phyloP scores from a whole-genome alignment of 2,797 vertebrate genomes.

The Hybognathus amarus region DNA sequence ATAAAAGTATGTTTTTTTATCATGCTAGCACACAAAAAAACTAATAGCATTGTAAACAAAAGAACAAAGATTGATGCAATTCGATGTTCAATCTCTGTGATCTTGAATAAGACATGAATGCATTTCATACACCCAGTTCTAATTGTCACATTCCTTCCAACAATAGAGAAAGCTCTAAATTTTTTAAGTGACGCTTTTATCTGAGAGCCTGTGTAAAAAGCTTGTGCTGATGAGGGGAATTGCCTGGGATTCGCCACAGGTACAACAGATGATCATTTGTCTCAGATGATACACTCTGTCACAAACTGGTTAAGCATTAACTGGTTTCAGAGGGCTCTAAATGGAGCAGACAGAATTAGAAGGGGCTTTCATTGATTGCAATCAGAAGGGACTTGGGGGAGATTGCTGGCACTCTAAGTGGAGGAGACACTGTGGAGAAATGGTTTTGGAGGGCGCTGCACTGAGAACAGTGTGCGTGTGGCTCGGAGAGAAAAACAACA shows the following conservation, averaged over 20 bases:
- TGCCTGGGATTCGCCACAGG: slow-evolving; percentile 42
- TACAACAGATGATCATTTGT: slow-evolving; percentile 51
- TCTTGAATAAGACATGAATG: slow-evolving; percentile 7
- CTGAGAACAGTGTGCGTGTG: slow-evolving; percentile 44
- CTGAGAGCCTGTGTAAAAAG: slow-evolving; percentile 8
- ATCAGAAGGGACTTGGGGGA: slow-evolving; percentile 59
- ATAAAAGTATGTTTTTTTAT: background rate
- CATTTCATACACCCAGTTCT: background rate
- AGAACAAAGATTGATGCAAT: background rate
- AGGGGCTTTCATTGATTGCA: slow-evolving; percentile 68
- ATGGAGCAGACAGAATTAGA: slow-evolving; percentile 60
- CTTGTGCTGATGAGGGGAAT: slow-evolving; percentile 9
- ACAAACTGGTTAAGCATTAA: slow-evolving; percentile 62
- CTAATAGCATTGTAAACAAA: background rate
- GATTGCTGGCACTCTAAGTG: slow-evolving; percentile 51
- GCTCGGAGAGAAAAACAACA: slow-evolving; percentile 54
- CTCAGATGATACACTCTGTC: slow-evolving; percentile 61
- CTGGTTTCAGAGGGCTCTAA: slow-evolving; percentile 56
- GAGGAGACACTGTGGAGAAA: slow-evolving; percentile 55
- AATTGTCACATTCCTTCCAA: slow-evolving; percentile 13
- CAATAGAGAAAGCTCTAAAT: background rate
- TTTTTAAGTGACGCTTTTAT: background rate
- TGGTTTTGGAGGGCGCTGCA: slow-evolving; percentile 36
- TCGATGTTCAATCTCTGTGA: background rate
- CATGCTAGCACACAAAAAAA: background rate